A percentile compares a stretch with the other conserved stretches of the same genome.
These are phyloP conservation scores for Coracias cyanogaster DNA, from an alignment of 2,797 vertebrate species.

Conservation along the genomic window DNA sequence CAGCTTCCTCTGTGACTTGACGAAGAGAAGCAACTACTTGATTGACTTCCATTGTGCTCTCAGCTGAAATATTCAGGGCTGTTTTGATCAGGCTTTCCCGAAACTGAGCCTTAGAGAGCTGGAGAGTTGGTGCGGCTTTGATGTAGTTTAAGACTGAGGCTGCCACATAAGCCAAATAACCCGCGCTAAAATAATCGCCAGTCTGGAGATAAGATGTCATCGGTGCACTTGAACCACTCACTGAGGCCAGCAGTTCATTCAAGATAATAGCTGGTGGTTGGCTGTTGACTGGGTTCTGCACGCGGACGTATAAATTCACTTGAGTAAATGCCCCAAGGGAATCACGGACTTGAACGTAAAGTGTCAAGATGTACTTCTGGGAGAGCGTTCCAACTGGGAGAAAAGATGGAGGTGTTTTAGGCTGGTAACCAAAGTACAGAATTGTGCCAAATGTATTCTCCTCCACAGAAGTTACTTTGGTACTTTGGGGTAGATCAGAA, in stretches of 20 bases:
- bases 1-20: slow-evolving; percentile 48
- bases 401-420: slow-evolving; percentile 50
- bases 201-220: slow-evolving; percentile 16
- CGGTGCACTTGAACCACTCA: background rate
- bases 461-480: slow-evolving; percentile 52
- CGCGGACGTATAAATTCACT: background rate
- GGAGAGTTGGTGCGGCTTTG: background rate
- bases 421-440: slow-evolving; percentile 63
- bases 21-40: slow-evolving; percentile 65
- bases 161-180: slow-evolving; percentile 60
- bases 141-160: slow-evolving; percentile 71
- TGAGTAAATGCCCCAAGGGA: slow-evolving; percentile 60
- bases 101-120: background rate
- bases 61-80: slow-evolving; percentile 17
- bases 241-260: background rate
- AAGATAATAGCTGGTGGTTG: background rate
- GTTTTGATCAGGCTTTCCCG: slow-evolving; percentile 58
- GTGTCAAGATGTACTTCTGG: background rate
- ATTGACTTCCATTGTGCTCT: slow-evolving; percentile 31
- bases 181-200: slow-evolving; percentile 42
- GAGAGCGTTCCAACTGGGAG: slow-evolving; percentile 63
- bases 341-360: slow-evolving; percentile 66
- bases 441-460: slow-evolving; percentile 70
- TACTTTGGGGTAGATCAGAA: background rate
- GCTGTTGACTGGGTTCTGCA: background rate